Conservation (phyloP, 2,888 invertebrate genomes). For the Lagria hirta region DNA sequence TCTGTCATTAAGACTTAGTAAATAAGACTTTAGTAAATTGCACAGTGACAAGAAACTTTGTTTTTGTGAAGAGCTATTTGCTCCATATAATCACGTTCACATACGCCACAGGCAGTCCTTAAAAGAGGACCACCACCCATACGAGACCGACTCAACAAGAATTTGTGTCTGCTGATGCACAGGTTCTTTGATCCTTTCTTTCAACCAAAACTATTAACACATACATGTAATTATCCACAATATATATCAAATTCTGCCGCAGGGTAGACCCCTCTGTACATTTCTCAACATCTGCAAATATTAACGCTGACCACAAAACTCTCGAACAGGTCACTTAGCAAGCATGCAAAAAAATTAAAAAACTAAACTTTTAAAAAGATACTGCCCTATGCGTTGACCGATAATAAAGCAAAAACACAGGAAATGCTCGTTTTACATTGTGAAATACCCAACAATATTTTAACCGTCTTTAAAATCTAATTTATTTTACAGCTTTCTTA, state of each 20-base stretch:
- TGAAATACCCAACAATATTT: too few species aligned
- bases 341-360: too few species aligned
- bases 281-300: constrained; percentile 25
- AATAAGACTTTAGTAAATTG: constrained; percentile 34
- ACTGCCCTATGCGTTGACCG: not conserved
- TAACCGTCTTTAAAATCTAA: not conserved
- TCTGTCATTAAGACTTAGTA: constrained; percentile 27
- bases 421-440: too few species aligned
- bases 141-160: constrained; percentile 47
- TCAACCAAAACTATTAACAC: constrained; percentile 47
- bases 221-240: constrained; percentile 48
- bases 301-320: constrained; percentile 16
- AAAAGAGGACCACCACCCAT: constrained; percentile 42
- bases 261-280: constrained; percentile 19
- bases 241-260: constrained; percentile 32
- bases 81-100: constrained; percentile 47
- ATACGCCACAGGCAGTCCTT: constrained; percentile 44
- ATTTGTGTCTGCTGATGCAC: too few species aligned
- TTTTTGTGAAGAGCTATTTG: constrained; percentile 37
- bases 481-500: not conserved
- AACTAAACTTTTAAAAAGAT: constrained; percentile 3
- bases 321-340: too few species aligned
- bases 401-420: not conserved
- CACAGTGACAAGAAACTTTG: constrained; percentile 35
- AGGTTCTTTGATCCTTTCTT: constrained; percentile 47